Evolutionary conservation across 2,888 invertebrate species (phyloP).

Genomic region (Pristionchus fissidentatus): DNA sequence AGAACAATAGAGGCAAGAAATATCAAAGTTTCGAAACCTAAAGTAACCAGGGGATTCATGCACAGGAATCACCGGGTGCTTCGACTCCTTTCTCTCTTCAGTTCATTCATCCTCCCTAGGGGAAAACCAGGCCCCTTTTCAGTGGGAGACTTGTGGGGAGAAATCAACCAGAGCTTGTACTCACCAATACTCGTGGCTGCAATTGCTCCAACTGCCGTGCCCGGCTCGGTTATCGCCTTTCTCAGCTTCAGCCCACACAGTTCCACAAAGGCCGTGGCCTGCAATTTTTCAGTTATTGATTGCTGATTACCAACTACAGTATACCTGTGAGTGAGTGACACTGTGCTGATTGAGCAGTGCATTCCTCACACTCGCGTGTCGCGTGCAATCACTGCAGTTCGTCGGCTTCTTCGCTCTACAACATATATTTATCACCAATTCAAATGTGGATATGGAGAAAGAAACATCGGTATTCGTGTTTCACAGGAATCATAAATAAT

Average conservation of each 20-base stretch:
- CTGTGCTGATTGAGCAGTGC: constrained; percentile 34
- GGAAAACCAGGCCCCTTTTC: no score
- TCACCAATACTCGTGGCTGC: constrained; percentile 94
- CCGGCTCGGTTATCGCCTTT: constrained; percentile 76
- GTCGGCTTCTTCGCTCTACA: no score
- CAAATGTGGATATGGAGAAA: no score
- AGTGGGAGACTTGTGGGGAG: no score
- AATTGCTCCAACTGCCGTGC: constrained; percentile 96
- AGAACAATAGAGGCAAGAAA: background rate
- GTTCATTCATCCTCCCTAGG: background rate
- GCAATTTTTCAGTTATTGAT: background rate
- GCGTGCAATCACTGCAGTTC: constrained; percentile 18
- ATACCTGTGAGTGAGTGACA: constrained; percentile 47
- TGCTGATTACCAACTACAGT: background rate
- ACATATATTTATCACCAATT: no score
- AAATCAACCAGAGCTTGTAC: background rate
- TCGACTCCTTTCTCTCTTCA: no score
- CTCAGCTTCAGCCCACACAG: constrained; percentile 86
- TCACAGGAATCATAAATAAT: no score
- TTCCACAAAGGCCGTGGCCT: constrained; percentile 82
- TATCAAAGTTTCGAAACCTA: no score
- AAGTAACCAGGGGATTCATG: no score
- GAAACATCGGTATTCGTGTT: no score
- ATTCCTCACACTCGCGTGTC: background rate
- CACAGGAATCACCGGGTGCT: no score